Percentiles rank a stretch among this genome's conserved stretches.
phyloP scores from a whole-genome alignment of 2,797 vertebrate species.

The Xiphophorus birchmanni region DNA sequence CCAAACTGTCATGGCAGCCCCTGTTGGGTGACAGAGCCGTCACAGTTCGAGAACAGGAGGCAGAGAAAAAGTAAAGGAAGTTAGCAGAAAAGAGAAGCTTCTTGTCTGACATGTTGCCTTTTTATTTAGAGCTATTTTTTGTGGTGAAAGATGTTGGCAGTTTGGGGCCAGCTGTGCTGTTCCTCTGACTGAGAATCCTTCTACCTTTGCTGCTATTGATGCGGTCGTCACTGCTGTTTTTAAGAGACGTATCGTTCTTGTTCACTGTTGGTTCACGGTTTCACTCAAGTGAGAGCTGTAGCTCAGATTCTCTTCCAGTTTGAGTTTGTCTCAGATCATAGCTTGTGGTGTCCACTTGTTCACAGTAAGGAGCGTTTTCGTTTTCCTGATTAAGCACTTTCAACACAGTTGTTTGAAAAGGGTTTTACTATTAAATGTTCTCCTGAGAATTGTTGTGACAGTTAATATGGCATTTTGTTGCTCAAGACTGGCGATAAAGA shows the following conservation, averaged over 20 bases:
- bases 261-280: neutral
- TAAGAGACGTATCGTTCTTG: constrained; percentile 1
- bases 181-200: constrained; percentile 33
- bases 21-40: constrained; percentile 60
- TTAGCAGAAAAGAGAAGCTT: constrained; percentile 52
- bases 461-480: neutral
- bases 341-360: neutral
- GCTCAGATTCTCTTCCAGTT: neutral
- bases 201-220: constrained; percentile 16
- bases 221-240: constrained; percentile 20
- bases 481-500: neutral
- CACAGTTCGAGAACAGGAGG: constrained; percentile 2
- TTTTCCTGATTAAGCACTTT: neutral
- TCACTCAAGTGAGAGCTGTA: neutral
- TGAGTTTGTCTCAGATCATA: neutral
- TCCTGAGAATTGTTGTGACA: neutral
- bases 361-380: neutral
- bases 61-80: constrained; percentile 35
- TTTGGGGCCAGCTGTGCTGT: constrained; percentile 67
- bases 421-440: neutral
- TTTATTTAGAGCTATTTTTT: constrained; percentile 63
- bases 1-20: constrained; percentile 62
- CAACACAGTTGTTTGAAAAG: neutral
- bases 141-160: constrained; percentile 73
- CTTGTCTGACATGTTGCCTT: constrained; percentile 68